Conservation (phyloP, 2,797 vertebrate genomes). For the Valencia hispanica region DNA sequence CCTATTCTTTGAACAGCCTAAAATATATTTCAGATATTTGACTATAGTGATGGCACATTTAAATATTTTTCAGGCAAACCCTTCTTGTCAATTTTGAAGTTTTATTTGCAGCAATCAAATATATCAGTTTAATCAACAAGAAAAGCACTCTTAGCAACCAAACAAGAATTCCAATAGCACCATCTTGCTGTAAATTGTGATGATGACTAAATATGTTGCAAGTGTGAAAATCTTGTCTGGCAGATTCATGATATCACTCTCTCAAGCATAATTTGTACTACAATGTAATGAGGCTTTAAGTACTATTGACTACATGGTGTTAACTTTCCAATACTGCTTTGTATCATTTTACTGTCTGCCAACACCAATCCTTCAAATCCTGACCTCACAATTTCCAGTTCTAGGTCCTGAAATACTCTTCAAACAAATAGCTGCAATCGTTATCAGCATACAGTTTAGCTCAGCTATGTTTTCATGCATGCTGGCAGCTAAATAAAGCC, state of each 20-base stretch:
- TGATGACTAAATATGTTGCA: constrained; percentile 28
- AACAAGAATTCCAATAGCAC: constrained; percentile 23
- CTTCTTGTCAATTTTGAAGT: not conserved
- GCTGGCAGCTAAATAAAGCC: constrained; percentile 46
- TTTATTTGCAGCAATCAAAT: not conserved
- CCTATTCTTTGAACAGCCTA: too few species aligned
- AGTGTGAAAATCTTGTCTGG: constrained; percentile 51
- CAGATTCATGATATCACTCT: constrained; percentile 58
- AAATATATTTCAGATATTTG: too few species aligned
- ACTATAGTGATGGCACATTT: too few species aligned
- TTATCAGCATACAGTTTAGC: constrained; percentile 46
- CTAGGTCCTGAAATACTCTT: constrained; percentile 35
- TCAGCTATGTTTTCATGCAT: constrained; percentile 50
- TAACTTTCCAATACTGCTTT: constrained; percentile 58
- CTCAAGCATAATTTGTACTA: constrained; percentile 57
- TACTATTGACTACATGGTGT: constrained; percentile 62
- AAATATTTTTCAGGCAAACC: not conserved
- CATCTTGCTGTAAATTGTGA: constrained; percentile 30
- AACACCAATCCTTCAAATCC: constrained; percentile 58
- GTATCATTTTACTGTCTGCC: constrained; percentile 60
- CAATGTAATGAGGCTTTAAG: constrained; percentile 58
- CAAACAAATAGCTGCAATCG: constrained; percentile 54
- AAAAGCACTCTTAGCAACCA: constrained; percentile 1
- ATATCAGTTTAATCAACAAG: constrained; percentile 4
- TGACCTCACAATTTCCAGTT: constrained; percentile 49